A percentile compares a stretch with the other conserved stretches of the same genome.
Conservation (phyloP, 30 jellyfish, hydroid and myxozoan species). For the Rhopilema esculentum region DNA sequence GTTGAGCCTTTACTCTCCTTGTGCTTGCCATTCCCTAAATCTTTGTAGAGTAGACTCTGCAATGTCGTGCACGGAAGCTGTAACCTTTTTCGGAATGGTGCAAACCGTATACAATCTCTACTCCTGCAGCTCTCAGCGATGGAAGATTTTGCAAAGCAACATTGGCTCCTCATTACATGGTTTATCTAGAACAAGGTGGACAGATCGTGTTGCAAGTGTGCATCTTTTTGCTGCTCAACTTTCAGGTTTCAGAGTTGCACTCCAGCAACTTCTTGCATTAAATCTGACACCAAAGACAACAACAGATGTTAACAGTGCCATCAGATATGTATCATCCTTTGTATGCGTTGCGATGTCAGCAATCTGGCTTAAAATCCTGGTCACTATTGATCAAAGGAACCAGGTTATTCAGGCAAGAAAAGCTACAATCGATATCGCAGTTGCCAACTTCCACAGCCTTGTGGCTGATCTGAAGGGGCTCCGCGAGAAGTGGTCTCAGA, state of each 20-base stretch:
- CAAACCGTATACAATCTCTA: slow-evolving; percentile 48
- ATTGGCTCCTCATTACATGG: slow-evolving; percentile 51
- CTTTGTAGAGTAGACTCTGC: slow-evolving; percentile 73
- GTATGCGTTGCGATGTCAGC: slow-evolving; percentile 54
- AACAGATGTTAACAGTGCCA: slow-evolving; percentile 44
- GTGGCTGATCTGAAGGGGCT: slow-evolving; percentile 53
- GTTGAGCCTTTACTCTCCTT: slow-evolving; percentile 65
- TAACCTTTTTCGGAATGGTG: slow-evolving; percentile 55
- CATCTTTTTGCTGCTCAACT: slow-evolving; percentile 58
- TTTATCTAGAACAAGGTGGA: slow-evolving; percentile 57
- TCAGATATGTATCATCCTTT: slow-evolving; percentile 49
- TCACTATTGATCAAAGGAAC: slow-evolving; percentile 58
- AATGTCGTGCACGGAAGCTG: slow-evolving; percentile 68
- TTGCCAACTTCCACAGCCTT: slow-evolving; percentile 62
- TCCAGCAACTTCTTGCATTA: slow-evolving; percentile 26
- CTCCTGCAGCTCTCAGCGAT: slow-evolving; percentile 54
- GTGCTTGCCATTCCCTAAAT: slow-evolving; percentile 72
- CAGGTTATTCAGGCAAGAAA: slow-evolving; percentile 58
- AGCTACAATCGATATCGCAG: slow-evolving; percentile 51
- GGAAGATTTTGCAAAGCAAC: slow-evolving; percentile 51
- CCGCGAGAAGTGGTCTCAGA: slow-evolving; percentile 49
- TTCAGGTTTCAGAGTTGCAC: slow-evolving; percentile 51
- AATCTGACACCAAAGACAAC: slow-evolving; percentile 44
- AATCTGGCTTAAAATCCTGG: slow-evolving; percentile 56
- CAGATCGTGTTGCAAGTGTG: slow-evolving; percentile 64